A percentile compares a stretch with the other conserved stretches of the same genome.
Conservation (phyloP, 2,888 invertebrate genomes). For the Eupsilia transversa region DNA sequence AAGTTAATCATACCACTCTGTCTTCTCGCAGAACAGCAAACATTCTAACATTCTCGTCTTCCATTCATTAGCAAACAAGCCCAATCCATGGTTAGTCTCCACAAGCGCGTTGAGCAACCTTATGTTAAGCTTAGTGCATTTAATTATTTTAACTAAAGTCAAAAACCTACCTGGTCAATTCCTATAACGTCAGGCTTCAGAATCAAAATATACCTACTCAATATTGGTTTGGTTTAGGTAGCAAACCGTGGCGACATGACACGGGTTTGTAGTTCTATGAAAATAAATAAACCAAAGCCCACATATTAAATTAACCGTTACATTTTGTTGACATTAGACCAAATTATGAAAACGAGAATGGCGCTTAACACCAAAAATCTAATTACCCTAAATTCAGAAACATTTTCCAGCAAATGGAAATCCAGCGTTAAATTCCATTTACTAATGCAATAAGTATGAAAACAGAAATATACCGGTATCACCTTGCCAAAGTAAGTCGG, state of each 20-base stretch:
- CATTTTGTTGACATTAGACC: background rate
- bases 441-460: constrained; percentile 49
- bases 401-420: constrained; percentile 34
- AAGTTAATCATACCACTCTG: too few relatives aligned
- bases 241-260: too few relatives aligned
- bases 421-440: constrained; percentile 38
- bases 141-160: background rate
- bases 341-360: constrained; percentile 12
- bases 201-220: background rate
- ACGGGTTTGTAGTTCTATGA: background rate
- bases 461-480: constrained; percentile 54
- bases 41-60: too few relatives aligned
- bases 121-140: background rate
- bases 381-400: constrained; percentile 45
- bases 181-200: background rate
- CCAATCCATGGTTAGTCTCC: too few relatives aligned
- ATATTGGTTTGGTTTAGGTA: background rate
- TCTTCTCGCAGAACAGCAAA: too few relatives aligned
- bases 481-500: constrained; percentile 54
- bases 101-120: too few relatives aligned
- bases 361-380: background rate
- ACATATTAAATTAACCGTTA: background rate
- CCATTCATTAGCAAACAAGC: too few relatives aligned
- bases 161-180: background rate
- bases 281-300: constrained; percentile 8